Evolutionary conservation across 2,888 invertebrate genomes (phyloP).

Genomic region (Lapara coniferarum): DNA sequence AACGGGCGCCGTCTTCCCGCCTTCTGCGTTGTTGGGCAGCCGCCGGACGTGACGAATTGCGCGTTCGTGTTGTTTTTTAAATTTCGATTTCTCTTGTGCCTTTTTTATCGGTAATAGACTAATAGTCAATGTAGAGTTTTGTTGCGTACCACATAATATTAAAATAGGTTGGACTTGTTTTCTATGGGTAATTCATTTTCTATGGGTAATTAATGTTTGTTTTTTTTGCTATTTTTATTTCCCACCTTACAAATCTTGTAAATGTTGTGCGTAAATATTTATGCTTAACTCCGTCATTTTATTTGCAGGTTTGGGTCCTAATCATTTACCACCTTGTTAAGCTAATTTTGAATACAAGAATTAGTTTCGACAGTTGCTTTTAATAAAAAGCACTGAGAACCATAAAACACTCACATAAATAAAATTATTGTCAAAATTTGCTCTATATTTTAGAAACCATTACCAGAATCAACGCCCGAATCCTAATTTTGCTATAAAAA

Average conservation of each 20-base stretch:
- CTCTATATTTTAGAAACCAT: no score
- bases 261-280: no score
- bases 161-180: not conserved
- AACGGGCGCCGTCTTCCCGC: slow-evolving; percentile 81
- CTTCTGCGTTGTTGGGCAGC: slow-evolving; percentile 65
- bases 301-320: no score
- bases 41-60: slow-evolving; percentile 66
- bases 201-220: no score
- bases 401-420: not conserved
- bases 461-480: no score
- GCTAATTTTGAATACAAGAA: no score
- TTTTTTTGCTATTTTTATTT: no score
- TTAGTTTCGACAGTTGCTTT: no score
- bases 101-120: slow-evolving; percentile 24
- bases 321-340: no score
- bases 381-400: no score
- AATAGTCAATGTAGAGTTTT: slow-evolving; percentile 14
- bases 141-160: slow-evolving; percentile 7
- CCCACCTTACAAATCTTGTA: not conserved
- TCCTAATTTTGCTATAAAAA: not conserved
- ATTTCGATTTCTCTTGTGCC: slow-evolving; percentile 21
- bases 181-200: no score
- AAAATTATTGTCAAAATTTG: not conserved
- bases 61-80: slow-evolving; percentile 29
- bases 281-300: no score